Evolutionary conservation across 2,888 invertebrate genomes (phyloP).

Genomic region (Sylvicola fuscatus): DNA sequence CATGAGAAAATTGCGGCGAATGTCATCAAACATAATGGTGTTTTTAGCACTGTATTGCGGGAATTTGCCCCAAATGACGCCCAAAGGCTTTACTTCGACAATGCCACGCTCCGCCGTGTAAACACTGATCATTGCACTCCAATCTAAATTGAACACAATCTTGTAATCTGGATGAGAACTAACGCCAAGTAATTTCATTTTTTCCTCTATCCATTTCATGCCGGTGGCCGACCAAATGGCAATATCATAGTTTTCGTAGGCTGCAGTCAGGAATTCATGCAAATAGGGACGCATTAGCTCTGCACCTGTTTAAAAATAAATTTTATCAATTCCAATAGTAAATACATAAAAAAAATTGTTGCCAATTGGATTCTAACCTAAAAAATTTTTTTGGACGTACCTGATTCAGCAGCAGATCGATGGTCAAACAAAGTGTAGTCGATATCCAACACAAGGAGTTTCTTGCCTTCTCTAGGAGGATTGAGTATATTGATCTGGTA

Average conservation of each 20-base stretch:
- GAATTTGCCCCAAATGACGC: slow-evolving; percentile 93
- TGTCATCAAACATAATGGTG: slow-evolving; percentile 96
- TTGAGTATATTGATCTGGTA: slow-evolving; percentile 68
- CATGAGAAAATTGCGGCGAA: slow-evolving; percentile 90
- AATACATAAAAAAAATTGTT: neutral
- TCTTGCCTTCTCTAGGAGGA: slow-evolving; percentile 66
- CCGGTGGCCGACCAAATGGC: slow-evolving; percentile 97
- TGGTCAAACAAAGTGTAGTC: slow-evolving; percentile 96
- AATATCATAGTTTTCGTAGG: slow-evolving; percentile 83
- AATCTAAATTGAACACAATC: slow-evolving; percentile 81
- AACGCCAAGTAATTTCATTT: slow-evolving; percentile 85
- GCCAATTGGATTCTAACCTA: neutral
- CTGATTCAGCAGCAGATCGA: slow-evolving; percentile 74
- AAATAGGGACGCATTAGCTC: slow-evolving; percentile 90
- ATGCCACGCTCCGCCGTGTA: slow-evolving; percentile 79
- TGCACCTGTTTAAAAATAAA: slow-evolving; percentile 26
- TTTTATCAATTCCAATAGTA: neutral
- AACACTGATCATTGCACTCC: slow-evolving; percentile 86
- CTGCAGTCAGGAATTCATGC: slow-evolving; percentile 78
- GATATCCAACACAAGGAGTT: slow-evolving; percentile 81
- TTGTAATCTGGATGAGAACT: slow-evolving; percentile 66
- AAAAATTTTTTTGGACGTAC: slow-evolving; percentile 14
- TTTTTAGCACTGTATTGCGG: slow-evolving; percentile 74
- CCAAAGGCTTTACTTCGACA: slow-evolving; percentile 86
- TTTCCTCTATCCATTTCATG: slow-evolving; percentile 97